Evolutionary conservation across 2,113 vertebrate genomes (phyloP).

Genomic region (Seriola quinqueradiata): DNA sequence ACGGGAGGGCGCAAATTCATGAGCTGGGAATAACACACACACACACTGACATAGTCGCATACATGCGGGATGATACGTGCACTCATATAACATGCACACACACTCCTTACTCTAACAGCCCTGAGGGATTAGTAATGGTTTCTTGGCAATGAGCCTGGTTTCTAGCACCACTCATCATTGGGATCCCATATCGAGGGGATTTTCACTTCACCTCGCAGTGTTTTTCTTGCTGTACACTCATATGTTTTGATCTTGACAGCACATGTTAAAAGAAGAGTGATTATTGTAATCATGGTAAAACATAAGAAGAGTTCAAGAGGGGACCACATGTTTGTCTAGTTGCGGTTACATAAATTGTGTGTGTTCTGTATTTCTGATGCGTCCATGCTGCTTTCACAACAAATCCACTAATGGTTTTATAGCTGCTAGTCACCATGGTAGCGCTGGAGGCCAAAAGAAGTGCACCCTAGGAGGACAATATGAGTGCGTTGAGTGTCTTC

Average conservation of each 20-base stretch:
- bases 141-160: conserved; percentile 69
- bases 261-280: conserved; percentile 52
- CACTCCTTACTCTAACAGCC: conserved; percentile 65
- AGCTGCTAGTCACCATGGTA: conserved; percentile 85
- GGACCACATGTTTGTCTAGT: conserved; percentile 50
- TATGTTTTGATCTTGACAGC: conserved; percentile 59
- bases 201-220: conserved; percentile 63
- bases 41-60: conserved; percentile 30
- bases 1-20: conserved; percentile 24
- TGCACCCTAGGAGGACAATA: conserved; percentile 84
- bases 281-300: conserved; percentile 46
- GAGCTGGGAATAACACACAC: conserved; percentile 34
- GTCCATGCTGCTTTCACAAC: conserved; percentile 57
- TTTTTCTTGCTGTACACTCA: conserved; percentile 66
- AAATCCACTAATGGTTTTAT: conserved; percentile 78
- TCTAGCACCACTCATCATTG: conserved; percentile 72
- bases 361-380: conserved; percentile 41
- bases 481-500: conserved; percentile 86
- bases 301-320: conserved; percentile 53
- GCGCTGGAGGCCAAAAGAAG: conserved; percentile 83
- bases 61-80: conserved; percentile 47
- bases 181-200: conserved; percentile 71
- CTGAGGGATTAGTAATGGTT: conserved; percentile 72
- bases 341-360: conserved; percentile 50
- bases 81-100: conserved; percentile 50